phyloP scores from a whole-genome alignment of 2,888 invertebrate species.

The Agrotis segetum region DNA sequence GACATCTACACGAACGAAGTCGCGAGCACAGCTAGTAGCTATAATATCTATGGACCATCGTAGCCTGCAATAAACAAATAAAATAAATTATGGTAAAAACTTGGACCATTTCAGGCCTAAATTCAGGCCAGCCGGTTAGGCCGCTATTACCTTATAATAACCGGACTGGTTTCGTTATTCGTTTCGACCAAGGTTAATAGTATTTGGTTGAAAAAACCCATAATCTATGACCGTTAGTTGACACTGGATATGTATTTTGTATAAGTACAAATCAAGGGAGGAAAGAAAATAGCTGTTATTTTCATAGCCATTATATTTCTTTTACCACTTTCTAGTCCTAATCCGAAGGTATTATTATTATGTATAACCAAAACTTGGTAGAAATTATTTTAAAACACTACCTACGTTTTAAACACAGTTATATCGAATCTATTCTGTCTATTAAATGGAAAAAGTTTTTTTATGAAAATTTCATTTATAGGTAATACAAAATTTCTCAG shows the following conservation, averaged over 20 bases:
- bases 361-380: neutral
- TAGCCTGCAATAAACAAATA: too few species aligned
- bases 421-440: too few species aligned
- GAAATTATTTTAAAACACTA: neutral
- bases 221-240: constrained; percentile 28
- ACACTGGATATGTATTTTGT: constrained; percentile 3
- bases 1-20: too few species aligned
- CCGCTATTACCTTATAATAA: constrained; percentile 27
- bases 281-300: neutral
- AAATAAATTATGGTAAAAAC: constrained; percentile 15
- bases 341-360: too few species aligned
- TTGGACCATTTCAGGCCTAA: constrained; percentile 9
- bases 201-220: constrained; percentile 13
- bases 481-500: too few species aligned
- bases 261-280: neutral
- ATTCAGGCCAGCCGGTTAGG: constrained; percentile 1
- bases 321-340: neutral
- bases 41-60: too few species aligned
- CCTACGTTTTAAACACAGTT: neutral
- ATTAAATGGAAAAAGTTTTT: too few species aligned
- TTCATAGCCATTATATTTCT: neutral
- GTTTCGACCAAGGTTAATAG: constrained; percentile 33
- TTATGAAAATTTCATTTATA: too few species aligned
- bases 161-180: constrained; percentile 24
- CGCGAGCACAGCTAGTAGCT: too few species aligned